Conservation (phyloP, 2,797 vertebrate genomes). For the Otus scops region DNA sequence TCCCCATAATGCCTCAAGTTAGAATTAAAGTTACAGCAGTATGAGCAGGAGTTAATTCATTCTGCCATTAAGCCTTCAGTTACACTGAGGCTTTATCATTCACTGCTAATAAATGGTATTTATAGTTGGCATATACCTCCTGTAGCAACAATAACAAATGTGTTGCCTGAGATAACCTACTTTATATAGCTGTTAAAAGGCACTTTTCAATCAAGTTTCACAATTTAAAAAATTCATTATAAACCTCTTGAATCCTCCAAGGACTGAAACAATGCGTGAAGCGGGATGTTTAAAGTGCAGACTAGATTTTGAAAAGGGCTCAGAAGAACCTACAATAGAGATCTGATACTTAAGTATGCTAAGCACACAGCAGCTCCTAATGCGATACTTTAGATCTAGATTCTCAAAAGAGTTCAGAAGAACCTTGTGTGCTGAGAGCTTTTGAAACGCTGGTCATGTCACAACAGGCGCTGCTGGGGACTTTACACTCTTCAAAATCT, state of each 20-base stretch:
- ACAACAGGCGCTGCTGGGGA: constrained; percentile 12
- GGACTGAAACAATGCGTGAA: constrained; percentile 39
- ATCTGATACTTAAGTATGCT: constrained; percentile 28
- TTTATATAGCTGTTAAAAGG: constrained; percentile 57
- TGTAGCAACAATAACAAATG: constrained; percentile 70
- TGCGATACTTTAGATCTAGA: constrained; percentile 30
- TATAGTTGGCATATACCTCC: constrained; percentile 61
- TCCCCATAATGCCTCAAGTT: constrained; percentile 38
- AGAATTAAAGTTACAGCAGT: constrained; percentile 65
- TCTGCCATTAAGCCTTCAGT: constrained; percentile 66
- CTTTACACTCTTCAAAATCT: background rate
- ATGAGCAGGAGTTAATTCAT: constrained; percentile 69
- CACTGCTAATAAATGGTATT: constrained; percentile 61
- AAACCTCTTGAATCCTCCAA: constrained; percentile 50
- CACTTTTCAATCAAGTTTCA: constrained; percentile 57
- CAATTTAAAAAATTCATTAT: constrained; percentile 59
- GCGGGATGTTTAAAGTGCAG: constrained; percentile 13
- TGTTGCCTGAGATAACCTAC: constrained; percentile 62
- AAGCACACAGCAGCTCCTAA: constrained; percentile 41
- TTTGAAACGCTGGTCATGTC: constrained; percentile 36
- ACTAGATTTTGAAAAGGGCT: constrained; percentile 23
- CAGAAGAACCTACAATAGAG: background rate
- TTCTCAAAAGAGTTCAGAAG: constrained; percentile 50
- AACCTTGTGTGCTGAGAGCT: background rate
- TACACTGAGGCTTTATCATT: constrained; percentile 59